These are phyloP conservation scores for Tricholauxania praeusta DNA, from an alignment of 2,888 invertebrate genomes.

Conservation along the genomic window DNA sequence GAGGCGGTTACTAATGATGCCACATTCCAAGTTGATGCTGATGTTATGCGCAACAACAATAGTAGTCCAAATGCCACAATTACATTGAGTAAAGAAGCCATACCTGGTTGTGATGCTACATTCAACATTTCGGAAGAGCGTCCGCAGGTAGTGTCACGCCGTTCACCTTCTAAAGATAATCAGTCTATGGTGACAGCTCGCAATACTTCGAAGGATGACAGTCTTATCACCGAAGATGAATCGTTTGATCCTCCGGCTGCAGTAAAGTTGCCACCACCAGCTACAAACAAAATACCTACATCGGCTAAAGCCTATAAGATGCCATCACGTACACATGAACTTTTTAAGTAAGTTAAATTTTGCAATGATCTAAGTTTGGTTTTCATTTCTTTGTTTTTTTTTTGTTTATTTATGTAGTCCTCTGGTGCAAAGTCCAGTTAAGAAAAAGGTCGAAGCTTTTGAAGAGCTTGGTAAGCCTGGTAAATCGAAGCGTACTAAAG, in stretches of 20 bases:
- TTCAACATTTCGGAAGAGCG: slow-evolving; percentile 46
- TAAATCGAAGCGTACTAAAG: slow-evolving; percentile 58
- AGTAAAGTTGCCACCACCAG: slow-evolving; percentile 33
- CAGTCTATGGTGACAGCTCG: slow-evolving; percentile 56
- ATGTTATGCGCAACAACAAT: slow-evolving; percentile 46
- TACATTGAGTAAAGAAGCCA: slow-evolving; percentile 42
- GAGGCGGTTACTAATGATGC: slow-evolving; percentile 47
- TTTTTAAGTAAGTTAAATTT: slow-evolving; percentile 63
- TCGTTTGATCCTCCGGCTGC: slow-evolving; percentile 52
- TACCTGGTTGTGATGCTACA: slow-evolving; percentile 49
- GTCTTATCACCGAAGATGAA: slow-evolving; percentile 65
- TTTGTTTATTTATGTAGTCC: slow-evolving; percentile 69
- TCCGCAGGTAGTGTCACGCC: slow-evolving; percentile 14
- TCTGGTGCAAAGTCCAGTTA: slow-evolving; percentile 72
- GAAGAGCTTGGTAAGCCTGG: slow-evolving; percentile 61
- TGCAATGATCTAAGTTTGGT: not conserved
- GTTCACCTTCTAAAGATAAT: slow-evolving; percentile 35
- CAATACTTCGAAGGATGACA: slow-evolving; percentile 51
- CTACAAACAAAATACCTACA: slow-evolving; percentile 38
- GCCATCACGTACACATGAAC: slow-evolving; percentile 62
- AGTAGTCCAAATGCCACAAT: slow-evolving; percentile 49
- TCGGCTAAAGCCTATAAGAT: slow-evolving; percentile 55
- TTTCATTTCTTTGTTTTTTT: slow-evolving; percentile 6
- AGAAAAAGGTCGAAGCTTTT: slow-evolving; percentile 74
- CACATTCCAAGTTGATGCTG: slow-evolving; percentile 50